Evolutionary conservation across 2,888 invertebrate species (phyloP), one percentile per base, ranked within the genome.

Genomic region (Helobdella robusta): DNA sequence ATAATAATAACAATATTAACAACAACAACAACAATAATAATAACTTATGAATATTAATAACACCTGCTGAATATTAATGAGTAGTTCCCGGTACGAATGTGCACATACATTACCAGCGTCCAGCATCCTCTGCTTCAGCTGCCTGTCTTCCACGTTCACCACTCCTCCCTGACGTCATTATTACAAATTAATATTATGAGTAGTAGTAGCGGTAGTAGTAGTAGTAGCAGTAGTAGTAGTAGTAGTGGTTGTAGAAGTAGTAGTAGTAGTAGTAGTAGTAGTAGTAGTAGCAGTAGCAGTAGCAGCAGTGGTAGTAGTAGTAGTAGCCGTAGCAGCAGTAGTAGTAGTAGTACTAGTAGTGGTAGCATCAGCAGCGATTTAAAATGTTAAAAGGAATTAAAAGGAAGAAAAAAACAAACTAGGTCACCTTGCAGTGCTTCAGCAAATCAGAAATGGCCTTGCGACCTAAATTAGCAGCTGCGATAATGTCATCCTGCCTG

Each of bases 361-460:
- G n/a, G n/a, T 15, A 15, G 11, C n/a, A 11, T 15, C 44, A 40
- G n/a, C 44, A 15, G 44, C 11, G 11, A 40, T 40, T 40, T 40
- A 40, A 40, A 15, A 15, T 11, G 11, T 40, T 11, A 40, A 40
- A 40, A 40, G 11, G 23, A 11, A 8, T 15, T 52, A 8, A 5
- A 11, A 34, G 5, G 4, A 59, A 15, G 36, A 32, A 34, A 23
- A 5, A 6, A 36, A 5, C 36, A 59, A 40, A 40, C 44, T 15
- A 40, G 20, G 20, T 20, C 20, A 87, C 86, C 82, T 91, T 91
- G 80, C 91, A 89, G 11, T 90, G 88, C 0, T 86, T 82, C 65
- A 98, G 83, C 85, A 98, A 87, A 75, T 97, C 94, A 20, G 89
- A 88, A 64, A 97, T 91, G 1, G 93, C 89, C 80, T 91, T 91